Evolutionary conservation across 2,888 invertebrate genomes (phyloP), one percentile per base, ranked within the genome.

Genomic region (Dendrolimus houi): DNA sequence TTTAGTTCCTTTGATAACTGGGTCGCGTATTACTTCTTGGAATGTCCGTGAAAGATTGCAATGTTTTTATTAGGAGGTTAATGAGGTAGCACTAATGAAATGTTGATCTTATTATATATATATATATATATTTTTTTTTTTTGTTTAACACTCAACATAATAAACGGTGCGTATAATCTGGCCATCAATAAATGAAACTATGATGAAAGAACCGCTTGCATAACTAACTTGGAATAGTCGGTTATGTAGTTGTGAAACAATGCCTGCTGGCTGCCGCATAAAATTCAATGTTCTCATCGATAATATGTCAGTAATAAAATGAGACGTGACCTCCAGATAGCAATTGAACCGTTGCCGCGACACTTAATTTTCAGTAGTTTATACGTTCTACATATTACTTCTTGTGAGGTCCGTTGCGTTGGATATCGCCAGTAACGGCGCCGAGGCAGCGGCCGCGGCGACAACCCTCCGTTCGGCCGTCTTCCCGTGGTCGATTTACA

Each of bases 351-450:
- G 77, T 76, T 72, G 73, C 71, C 75, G 74, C 77, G 77, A 87
- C 87, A 87, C 85, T 87, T 87, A 81, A 87, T 87, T 88, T 88
- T 87, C 87, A 85, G 83, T 83, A 84, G 79, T 85, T 81, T 83
- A 85, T 83, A 72, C 78, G 86, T 78, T 83, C 83, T 77, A 87
- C 77, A 83, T 83, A 77, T 64, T 68, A 67, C 87, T 67, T 75
- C 87, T 85, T 87, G 87, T 87, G 87, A 79, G 87, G 87, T 86
- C 87, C 69, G 63, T 59, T 62, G 63, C 60, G 64, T 47, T 9
- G 62, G 67, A 68, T 77, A 79, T 77, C 80, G 65, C 56, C 60
- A 66, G 68, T 64, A 64, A 64, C 67, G 84, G 85, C 85, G 86
- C 85, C 86, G 76, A 62, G 64, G 64, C 61, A 66, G 64, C 68